Base-by-base conservation (phyloP, 2,113 vertebrate genomes). In the Ceratotherium simum region DNA sequence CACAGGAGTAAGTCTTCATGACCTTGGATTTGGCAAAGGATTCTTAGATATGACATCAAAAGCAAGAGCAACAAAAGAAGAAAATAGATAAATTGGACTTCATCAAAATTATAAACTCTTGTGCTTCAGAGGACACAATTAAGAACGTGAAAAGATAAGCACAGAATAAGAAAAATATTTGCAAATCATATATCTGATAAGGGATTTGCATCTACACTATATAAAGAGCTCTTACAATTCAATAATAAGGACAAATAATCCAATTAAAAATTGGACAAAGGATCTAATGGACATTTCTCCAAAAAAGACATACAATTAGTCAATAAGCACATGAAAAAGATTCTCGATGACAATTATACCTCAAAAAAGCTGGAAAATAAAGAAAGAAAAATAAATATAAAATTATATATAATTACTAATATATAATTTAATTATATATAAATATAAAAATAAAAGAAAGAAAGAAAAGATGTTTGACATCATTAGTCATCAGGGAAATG, bases 1-100 rank as follows among this genome's bases (percentile, higher is more conserved):
- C 48, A 93, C 3, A 65, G 33, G 7, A 6, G 17, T 72, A 82
- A 51, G 31, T 80, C 65, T 97, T 89, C 46, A 81, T 46, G 33
- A 84, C 9, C n/a, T 64, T 94, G 42, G 33, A 89, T 76, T 95
- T 88, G 42, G 58, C 29, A 95, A 96, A 79, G 7, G 60, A 92
- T 62, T 92, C 27, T 96, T 90, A 60, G 25, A 95, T 27, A 92
- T 82, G n/a, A 91, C 20, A 86, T 16, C 65, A 90, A 92, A 95
- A 85, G 0, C 1, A 85, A 67, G 23, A 79, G 17, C n/a, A 79
- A 95, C 31, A 70, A 86, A 88, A 78, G 18, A 75, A 54, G 39
- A 88, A 75, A 56, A 51, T 1, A 17, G 31, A 67, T 39, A 92
- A 70, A 87, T 8, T 70, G 39, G 39, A 62, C 54, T 94, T 85